A percentile compares a stretch with the other conserved stretches of the same genome.
Conservation (phyloP, 92 coral and sea anemone species). For the Siderastrea siderea region DNA sequence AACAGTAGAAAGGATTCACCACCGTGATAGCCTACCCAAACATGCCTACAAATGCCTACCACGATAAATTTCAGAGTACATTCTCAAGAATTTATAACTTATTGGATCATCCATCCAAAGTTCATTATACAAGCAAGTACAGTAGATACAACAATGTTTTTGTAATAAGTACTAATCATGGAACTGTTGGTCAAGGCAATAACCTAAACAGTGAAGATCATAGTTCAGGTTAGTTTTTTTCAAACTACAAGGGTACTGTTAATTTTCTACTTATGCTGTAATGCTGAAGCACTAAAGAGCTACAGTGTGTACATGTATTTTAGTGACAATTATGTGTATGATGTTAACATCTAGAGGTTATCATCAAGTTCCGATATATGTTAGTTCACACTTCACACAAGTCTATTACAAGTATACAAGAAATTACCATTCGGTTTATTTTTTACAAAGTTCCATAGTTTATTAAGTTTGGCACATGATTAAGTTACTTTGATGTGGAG, state of each 20-base stretch:
- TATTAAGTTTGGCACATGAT: no score
- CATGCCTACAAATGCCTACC: constrained; percentile 2
- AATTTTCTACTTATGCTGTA: background rate
- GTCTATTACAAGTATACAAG: no score
- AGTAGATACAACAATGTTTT: constrained; percentile 13
- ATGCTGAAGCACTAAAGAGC: no score
- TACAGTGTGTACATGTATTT: no score
- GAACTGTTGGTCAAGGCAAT: background rate
- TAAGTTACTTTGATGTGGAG: no score
- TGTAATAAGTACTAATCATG: constrained; percentile 6
- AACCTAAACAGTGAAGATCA: background rate
- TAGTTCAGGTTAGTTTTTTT: constrained; percentile 13
- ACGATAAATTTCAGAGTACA: constrained; percentile 51
- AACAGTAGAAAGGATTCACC: background rate
- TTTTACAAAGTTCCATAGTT: no score
- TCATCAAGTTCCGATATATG: no score
- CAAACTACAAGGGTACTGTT: background rate
- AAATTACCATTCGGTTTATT: no score
- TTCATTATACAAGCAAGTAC: constrained; percentile 20
- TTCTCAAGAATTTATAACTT: constrained; percentile 77
- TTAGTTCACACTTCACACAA: no score
- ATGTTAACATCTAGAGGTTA: no score
- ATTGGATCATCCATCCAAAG: constrained; percentile 62
- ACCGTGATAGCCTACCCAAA: constrained; percentile 12
- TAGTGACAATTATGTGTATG: no score